Conservation (phyloP, 2,888 invertebrate genomes). For the Priocnemis perturbator region DNA sequence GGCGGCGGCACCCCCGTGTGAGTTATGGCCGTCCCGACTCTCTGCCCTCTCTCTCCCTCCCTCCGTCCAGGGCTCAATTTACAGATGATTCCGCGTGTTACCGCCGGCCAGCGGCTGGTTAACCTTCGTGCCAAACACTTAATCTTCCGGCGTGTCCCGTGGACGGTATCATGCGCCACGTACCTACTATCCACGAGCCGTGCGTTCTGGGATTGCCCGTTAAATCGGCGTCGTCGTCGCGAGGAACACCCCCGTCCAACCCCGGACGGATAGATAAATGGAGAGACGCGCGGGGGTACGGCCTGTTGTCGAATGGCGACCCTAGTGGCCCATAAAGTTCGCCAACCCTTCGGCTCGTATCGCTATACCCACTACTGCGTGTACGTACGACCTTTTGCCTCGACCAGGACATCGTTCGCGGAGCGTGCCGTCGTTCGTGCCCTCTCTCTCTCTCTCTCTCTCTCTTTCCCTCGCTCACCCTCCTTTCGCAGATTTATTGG, state of each 20-base stretch:
- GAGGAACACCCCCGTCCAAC: slow-evolving; percentile 21
- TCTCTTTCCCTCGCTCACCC: too few species aligned
- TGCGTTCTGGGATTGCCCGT: slow-evolving; percentile 47
- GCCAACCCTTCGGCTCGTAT: slow-evolving; percentile 54
- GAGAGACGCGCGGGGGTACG: slow-evolving; percentile 32
- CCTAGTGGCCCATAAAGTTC: slow-evolving; percentile 69
- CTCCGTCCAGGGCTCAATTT: slow-evolving; percentile 78
- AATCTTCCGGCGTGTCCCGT: slow-evolving; percentile 71
- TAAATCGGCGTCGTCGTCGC: slow-evolving; percentile 55
- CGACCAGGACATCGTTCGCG: slow-evolving; percentile 26
- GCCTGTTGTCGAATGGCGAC: slow-evolving; percentile 51
- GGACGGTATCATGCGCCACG: slow-evolving; percentile 38
- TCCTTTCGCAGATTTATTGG: slow-evolving; percentile 68
- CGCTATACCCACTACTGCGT: slow-evolving; percentile 21
- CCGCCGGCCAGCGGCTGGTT: slow-evolving; percentile 76
- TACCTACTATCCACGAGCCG: slow-evolving; percentile 33
- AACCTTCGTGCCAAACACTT: slow-evolving; percentile 75
- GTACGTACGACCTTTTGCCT: slow-evolving; percentile 49
- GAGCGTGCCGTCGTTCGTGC: slow-evolving; percentile 46
- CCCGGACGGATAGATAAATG: slow-evolving; percentile 36
- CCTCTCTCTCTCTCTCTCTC: slow-evolving; percentile 28
- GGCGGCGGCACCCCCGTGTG: slow-evolving; percentile 72
- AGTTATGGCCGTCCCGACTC: slow-evolving; percentile 76
- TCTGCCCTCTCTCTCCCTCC: slow-evolving; percentile 65
- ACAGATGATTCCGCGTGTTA: slow-evolving; percentile 79